Conservation (phyloP, 2,113 vertebrate species). For the Oncorhynchus masou region DNA sequence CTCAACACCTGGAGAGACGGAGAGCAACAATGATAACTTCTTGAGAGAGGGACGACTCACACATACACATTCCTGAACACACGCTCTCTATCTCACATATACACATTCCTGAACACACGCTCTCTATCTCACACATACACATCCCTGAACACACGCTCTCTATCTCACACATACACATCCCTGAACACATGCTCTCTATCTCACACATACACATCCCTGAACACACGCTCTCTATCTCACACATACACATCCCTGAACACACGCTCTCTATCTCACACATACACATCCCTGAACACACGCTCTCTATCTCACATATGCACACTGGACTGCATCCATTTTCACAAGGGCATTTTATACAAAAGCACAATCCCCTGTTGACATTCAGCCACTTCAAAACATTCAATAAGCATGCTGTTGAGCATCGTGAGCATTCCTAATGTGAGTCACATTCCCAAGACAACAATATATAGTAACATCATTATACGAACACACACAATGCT, state of each 20-base stretch:
- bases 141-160: too few relatives aligned
- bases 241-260: too few relatives aligned
- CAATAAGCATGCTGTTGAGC: constrained; percentile 39
- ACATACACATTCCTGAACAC: constrained; percentile 9
- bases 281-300: too few relatives aligned
- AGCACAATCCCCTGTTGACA: too few relatives aligned
- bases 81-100: not conserved
- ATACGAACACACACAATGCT: constrained; percentile 27
- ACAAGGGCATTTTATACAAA: not conserved
- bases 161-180: too few relatives aligned
- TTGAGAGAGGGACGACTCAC: not conserved
- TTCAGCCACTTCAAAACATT: constrained; percentile 38
- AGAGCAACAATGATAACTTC: constrained; percentile 14
- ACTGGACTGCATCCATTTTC: not conserved
- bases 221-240: too few relatives aligned
- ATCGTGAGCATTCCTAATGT: not conserved
- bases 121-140: too few relatives aligned
- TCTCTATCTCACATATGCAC: not conserved
- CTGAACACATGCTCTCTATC: too few relatives aligned
- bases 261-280: too few relatives aligned
- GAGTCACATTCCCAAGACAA: constrained; percentile 27
- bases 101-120: constrained; percentile 1
- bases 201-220: too few relatives aligned
- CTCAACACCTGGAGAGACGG: constrained; percentile 85
- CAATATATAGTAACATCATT: constrained; percentile 5